Percentiles rank a stretch among this genome's conserved stretches.
These are phyloP conservation scores for Smittia sp. DNA, from an alignment of 2,888 invertebrate genomes.

Conservation along the genomic window DNA sequence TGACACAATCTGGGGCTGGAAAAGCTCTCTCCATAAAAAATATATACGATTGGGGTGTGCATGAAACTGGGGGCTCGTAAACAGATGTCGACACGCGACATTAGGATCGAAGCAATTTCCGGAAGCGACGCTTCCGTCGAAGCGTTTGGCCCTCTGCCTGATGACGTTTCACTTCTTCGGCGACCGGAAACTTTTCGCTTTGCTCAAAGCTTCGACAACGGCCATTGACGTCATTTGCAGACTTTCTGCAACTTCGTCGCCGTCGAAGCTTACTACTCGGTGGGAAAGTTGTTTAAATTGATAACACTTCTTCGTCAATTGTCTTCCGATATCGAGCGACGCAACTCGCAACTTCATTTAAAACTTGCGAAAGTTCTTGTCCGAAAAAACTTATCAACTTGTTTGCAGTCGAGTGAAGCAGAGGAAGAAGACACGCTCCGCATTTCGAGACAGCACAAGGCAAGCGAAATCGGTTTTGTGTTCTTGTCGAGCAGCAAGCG, in stretches of 20 bases:
- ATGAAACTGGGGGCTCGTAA: too few relatives aligned
- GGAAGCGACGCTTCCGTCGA: too few relatives aligned
- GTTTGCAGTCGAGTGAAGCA: neutral
- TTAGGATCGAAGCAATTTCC: too few relatives aligned
- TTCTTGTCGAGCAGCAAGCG: neutral
- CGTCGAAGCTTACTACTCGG: neutral
- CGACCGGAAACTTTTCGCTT: too few relatives aligned
- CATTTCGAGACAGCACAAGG: slow-evolving; percentile 7
- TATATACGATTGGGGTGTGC: too few relatives aligned
- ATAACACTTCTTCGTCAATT: neutral
- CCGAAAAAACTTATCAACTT: slow-evolving; percentile 6
- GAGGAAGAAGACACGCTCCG: neutral
- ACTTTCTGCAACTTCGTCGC: neutral
- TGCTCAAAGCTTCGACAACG: too few relatives aligned
- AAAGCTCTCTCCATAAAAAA: too few relatives aligned
- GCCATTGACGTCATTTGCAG: too few relatives aligned
- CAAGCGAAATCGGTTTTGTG: neutral
- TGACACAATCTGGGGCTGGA: too few relatives aligned
- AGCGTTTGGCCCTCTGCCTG: too few relatives aligned
- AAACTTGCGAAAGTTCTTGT: neutral
- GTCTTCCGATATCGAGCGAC: neutral
- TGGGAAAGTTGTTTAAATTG: neutral
- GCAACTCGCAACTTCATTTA: neutral
- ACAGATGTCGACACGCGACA: too few relatives aligned
- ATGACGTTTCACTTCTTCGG: too few relatives aligned